These are phyloP conservation scores for Clostera curtula DNA, from an alignment of 2,888 invertebrate genomes.

Conservation along the genomic window DNA sequence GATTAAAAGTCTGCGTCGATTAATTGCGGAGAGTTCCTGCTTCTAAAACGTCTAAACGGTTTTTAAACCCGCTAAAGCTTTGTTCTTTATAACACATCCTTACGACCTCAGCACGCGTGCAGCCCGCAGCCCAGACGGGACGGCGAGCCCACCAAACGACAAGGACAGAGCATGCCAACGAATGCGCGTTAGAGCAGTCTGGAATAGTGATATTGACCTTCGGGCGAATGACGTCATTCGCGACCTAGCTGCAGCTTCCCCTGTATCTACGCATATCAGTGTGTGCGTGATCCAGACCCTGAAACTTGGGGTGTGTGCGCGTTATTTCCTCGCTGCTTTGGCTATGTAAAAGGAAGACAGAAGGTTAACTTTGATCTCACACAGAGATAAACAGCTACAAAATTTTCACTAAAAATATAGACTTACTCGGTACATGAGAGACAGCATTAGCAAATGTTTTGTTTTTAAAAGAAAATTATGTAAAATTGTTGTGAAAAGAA, in stretches of 20 bases:
- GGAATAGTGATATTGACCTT: constrained; percentile 68
- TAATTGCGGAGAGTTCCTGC: too few species aligned
- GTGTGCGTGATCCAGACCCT: constrained; percentile 70
- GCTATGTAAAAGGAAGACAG: too few species aligned
- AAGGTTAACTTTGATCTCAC: too few species aligned
- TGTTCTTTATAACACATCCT: background rate
- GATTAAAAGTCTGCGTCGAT: too few species aligned
- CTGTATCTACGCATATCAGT: constrained; percentile 16
- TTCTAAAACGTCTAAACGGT: too few species aligned
- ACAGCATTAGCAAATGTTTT: too few species aligned
- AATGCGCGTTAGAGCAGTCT: constrained; percentile 30
- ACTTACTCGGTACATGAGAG: too few species aligned
- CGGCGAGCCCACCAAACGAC: constrained; percentile 44
- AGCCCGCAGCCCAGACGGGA: constrained; percentile 55
- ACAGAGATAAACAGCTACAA: too few species aligned
- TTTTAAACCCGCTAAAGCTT: too few species aligned
- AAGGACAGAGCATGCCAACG: constrained; percentile 23
- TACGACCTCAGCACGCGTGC: constrained; percentile 30
- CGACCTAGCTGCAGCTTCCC: constrained; percentile 75
- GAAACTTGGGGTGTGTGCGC: constrained; percentile 43
- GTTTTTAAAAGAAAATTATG: too few species aligned
- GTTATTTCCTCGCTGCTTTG: constrained; percentile 16
- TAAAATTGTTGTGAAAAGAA: too few species aligned
- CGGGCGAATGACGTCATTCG: constrained; percentile 73
- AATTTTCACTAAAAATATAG: too few species aligned